Evolutionary conservation across 2,888 invertebrate genomes (phyloP), one percentile per base, ranked within the genome.

Genomic region (Aspidapion aeneum): DNA sequence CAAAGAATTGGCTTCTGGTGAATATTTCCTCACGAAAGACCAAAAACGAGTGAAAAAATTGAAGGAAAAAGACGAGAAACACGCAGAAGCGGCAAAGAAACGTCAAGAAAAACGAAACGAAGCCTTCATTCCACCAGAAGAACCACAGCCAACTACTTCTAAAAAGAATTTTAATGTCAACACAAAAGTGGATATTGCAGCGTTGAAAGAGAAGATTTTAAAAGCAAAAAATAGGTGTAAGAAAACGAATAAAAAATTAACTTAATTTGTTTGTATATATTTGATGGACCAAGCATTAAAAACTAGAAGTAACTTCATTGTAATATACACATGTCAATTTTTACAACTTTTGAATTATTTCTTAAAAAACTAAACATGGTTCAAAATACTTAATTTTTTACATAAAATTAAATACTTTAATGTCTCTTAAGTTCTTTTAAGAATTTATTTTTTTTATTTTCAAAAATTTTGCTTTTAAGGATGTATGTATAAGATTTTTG

Each of bases 11-110:
- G 96, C 93, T n/a, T 87, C 91, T 54, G 99, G 99, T 62, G 98
- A 98, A 83, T 99, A 94, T 81, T 99, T 99, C 86, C 86, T 98
- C 58, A 94, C 90, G 72, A 90, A 93, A 75, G 90, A 90, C 69
- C 91, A 94, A 71, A 90, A 88, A 77, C 85, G 83, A 68, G 85
- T 86, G 0, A 90, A 89, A 73, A 85, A 84, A 67, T 85, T 85
- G 63, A 89, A 90, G 76, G 90, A 92, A 73, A 89, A 87, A 68
- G 87, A 90, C 69, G 89, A 90, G 66, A 94, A 90, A 76, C 91
- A 94, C 76, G 84, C 86, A 18, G 88, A 88, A 72, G 89, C 87
- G 1, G 87, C 88, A 55, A 89, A 89, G 72, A 86, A 84, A 62
- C 86, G 90, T 70, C 87, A 93, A 67, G 91, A 92, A 73, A 87